Conservation (phyloP, 2,888 invertebrate species). For the Rhagonycha fulva region DNA sequence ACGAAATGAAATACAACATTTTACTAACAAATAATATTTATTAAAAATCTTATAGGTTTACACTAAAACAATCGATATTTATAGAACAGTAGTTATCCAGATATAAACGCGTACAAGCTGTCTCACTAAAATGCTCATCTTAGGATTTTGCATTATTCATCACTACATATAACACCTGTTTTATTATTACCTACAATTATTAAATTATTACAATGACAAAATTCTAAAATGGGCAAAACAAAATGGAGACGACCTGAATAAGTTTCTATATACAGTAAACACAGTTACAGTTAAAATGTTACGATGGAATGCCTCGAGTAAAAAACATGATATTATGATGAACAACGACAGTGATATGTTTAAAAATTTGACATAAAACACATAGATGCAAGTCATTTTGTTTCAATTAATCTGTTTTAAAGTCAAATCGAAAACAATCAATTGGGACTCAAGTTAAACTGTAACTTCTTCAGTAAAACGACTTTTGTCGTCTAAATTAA, state of each 20-base stretch:
- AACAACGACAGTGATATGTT: not conserved
- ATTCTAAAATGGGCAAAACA: not conserved
- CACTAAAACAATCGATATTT: not conserved
- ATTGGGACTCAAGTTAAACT: constrained; percentile 58
- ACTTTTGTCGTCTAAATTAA: constrained; percentile 79
- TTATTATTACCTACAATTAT: not conserved
- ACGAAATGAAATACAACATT: not conserved
- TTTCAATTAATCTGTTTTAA: not conserved
- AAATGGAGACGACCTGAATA: not conserved
- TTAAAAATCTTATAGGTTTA: not conserved
- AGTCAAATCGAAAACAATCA: not conserved
- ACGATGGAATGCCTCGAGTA: not conserved
- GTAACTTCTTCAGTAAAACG: constrained; percentile 82
- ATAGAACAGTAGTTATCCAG: not conserved
- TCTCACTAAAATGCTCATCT: not conserved
- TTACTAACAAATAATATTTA: not conserved
- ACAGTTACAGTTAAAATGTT: not conserved
- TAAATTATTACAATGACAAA: not conserved
- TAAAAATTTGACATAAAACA: not conserved
- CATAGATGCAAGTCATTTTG: not conserved
- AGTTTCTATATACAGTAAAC: not conserved
- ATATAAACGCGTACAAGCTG: not conserved
- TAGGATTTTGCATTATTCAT: not conserved
- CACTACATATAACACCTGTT: not conserved
- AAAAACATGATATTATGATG: not conserved